Evolutionary conservation across 2,113 vertebrate species (phyloP), one percentile per base, ranked within the genome.

Genomic region (Symphodus melops): DNA sequence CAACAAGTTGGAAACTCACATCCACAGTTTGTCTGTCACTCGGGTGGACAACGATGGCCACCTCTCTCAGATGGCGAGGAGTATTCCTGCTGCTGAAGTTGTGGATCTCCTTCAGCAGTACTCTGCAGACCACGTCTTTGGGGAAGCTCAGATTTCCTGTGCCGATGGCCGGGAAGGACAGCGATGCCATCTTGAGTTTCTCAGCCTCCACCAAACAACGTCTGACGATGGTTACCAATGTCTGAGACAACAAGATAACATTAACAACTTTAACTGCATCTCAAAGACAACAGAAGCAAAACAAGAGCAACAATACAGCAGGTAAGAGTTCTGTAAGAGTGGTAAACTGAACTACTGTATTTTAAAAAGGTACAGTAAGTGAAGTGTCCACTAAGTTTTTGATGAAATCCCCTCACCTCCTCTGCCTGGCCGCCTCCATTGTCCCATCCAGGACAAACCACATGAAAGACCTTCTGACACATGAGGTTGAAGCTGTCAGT

Each of bases 81-180:
- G 19, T 10, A 1, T 7, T 61, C 19, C 39, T 92, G 4, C 74
- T 68, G 84, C 95, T 96, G 83, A 91, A 96, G 14, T 59, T 53
- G 21, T 92, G 86, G 37, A 95, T 90, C 69, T 92, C 87, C 10
- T 90, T 83, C 81, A 95, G 86, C 79, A 97, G 94, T 46, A 95
- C 70, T 23, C 81, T 83, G 58, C 94, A 94, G 71, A 97, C 95
- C 72, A 93, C 0, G 0, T 3, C 0, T 84, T 83, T 95, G 56
- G 97, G 97, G 89, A 96, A 98, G 21, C 76, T 4, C 87, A 97
- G 92, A 73, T 94, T 94, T 25, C 96, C 97, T 0, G 96, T 95
- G 28, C 97, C 97, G 51, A 98, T 92, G 46, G 96, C 96, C 28
- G 97, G 97, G 87, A 98, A 95, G 25, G 94, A 79, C 64, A 98